Evolutionary conservation across 1,140 invertebrate species (phyloP), one percentile per base, ranked within the genome.

Genomic region (Drosophila mauritiana): DNA sequence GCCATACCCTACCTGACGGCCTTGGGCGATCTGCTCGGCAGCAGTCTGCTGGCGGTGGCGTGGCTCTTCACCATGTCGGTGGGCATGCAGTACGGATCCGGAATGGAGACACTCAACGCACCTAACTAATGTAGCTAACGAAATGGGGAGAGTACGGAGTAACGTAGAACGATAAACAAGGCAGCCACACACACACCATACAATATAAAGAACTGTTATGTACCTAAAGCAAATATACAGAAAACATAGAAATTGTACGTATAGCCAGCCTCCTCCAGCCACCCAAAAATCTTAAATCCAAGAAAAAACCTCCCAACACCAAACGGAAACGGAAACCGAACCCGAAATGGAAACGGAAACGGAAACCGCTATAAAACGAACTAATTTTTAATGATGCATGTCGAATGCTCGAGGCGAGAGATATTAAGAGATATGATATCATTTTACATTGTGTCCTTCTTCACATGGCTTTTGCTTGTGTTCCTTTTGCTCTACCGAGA

Each of bases 1-100:
- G 97, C 98, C 15, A 99, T 99, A 70, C 98, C 98, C 2, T 98
- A 98, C 93, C 94, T 99, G 48, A 99, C 98, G 3, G 97, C 98
- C 2, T 88, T 99, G 1, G 98, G 98, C 15, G 98, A 99, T 93
- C 94, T 99, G 3, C 93, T 98, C 1, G 98, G 98, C 15, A 98
- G 98, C 3, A 94, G 95, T 27, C 95, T 99, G 73, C 93, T 99
- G 13, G 96, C 96, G 1, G 78, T 96, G 3, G 96, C 97, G n/a
- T 98, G 98, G 92, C 93, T 95, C 62, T 95, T 98, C 68, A 94
- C 98, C 2, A 95, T 94, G 70, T 78, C 94, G 1, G 94, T 97
- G 75, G 95, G 95, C 43, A 77, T 93, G 80, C 90, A 93, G 77
- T 94, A 95, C 73, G 94, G 93, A 17, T 92, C 49, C 31, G 85